Evolutionary conservation across 2,797 vertebrate species (phyloP), one percentile per base, ranked within the genome.

Genomic region (Poeciliopsis turneri): DNA sequence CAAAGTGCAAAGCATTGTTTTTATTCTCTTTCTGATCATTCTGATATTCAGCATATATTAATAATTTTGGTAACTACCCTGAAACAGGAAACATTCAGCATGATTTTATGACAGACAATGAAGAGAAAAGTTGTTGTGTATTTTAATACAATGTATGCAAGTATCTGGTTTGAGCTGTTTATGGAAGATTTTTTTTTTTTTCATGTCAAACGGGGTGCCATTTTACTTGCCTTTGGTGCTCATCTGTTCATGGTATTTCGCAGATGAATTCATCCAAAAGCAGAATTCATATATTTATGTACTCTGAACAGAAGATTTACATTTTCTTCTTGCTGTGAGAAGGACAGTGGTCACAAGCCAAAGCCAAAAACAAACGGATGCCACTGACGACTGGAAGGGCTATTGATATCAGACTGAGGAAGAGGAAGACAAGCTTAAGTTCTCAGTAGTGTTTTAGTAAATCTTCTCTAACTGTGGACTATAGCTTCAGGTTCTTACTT

Each of bases 181-280:
- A 88, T 91, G 87, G 84, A 94, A 95, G 90, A 89, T 90, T 91
- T 69, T 69, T 15, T 51, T 13, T 51, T 25, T 25, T 53, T 51
- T 9, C 1, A 69, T 66, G 36, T 68, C 4, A 1, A 69, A 46
- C 93, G 90, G 90, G 87, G 91, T 92, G 78, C 88, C 91, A 84
- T 93, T 88, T 92, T 89, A 82, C 85, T 89, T 89, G 82, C 81
- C 80, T 89, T 91, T 83, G 88, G 90, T 87, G 82, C 89, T 93
- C 80, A 57, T 90, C 81, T 90, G 84, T 61, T 79, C 55, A 43
- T 76, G 74, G 75, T 90, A 77, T 81, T 49, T 77, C 81, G 74
- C 43, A 25, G 79, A 86, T 87, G 83, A 92, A 87, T 76, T 75
- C 53, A 84, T 82, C 81, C 82, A 88, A 83, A 82, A 89, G 81